Percentiles rank a stretch among this genome's conserved stretches.
Conservation (phyloP, 1,140 invertebrate species). For the Asobara japonica region DNA sequence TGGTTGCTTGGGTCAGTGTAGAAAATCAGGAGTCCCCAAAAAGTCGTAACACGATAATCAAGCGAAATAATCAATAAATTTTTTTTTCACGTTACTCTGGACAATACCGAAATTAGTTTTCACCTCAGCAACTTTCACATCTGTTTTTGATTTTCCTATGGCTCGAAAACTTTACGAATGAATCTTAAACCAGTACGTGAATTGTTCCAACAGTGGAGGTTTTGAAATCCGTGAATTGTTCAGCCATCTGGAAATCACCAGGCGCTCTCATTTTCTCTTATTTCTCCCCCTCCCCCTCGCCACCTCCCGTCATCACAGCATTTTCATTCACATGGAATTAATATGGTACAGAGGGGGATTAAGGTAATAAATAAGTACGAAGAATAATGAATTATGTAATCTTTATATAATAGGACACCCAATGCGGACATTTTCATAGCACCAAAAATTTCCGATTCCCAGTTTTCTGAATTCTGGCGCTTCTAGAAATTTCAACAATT, state of each 20-base stretch:
- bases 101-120: background rate
- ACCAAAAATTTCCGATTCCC: no score
- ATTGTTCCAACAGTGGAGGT: constrained; percentile 6
- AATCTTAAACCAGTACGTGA: constrained; percentile 12
- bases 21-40: no score
- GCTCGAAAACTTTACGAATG: background rate
- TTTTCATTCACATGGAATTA: constrained; percentile 8
- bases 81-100: background rate
- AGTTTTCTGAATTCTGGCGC: no score
- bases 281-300: background rate
- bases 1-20: no score
- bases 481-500: background rate
- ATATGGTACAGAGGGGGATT: background rate
- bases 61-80: no score
- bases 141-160: constrained; percentile 4
- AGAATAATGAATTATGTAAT: background rate
- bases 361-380: background rate
- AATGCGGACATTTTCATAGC: no score
- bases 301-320: background rate
- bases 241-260: constrained; percentile 1
- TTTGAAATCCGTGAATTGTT: background rate
- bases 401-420: no score
- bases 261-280: background rate
- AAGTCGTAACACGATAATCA: no score
- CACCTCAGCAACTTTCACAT: background rate